Evolutionary conservation across 2,113 vertebrate genomes (phyloP).

Genomic region (Amblyornis subalaris): DNA sequence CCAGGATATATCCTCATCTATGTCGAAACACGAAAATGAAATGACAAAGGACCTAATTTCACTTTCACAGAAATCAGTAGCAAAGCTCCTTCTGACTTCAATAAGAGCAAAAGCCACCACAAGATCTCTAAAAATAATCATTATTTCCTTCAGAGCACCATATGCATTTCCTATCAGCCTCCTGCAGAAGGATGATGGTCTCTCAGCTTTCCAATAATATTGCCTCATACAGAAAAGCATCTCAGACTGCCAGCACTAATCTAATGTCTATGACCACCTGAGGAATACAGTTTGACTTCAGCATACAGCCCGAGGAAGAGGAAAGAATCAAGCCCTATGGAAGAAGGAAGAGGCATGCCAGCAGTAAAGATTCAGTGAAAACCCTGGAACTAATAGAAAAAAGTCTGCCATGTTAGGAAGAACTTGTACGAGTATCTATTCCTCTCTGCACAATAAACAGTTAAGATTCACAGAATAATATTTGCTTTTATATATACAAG

Average conservation of each 20-base stretch:
- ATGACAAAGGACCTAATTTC: neutral
- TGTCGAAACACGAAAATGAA: neutral
- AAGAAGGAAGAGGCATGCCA: neutral
- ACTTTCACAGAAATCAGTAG: neutral
- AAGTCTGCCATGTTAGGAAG: neutral
- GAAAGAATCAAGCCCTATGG: neutral
- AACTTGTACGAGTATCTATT: neutral
- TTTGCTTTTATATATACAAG: neutral
- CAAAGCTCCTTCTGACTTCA: neutral
- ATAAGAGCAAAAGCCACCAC: neutral
- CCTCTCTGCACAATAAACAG: neutral
- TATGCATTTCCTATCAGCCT: neutral
- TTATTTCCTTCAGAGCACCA: neutral
- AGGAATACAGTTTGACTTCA: neutral
- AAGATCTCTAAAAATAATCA: neutral
- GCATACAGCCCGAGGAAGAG: neutral
- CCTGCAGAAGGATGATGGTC: neutral
- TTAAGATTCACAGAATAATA: neutral
- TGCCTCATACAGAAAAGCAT: neutral
- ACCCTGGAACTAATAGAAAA: neutral
- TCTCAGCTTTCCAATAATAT: neutral
- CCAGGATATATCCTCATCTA: neutral
- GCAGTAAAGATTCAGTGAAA: neutral
- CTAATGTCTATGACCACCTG: neutral
- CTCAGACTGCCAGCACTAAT: neutral